A percentile compares a stretch with the other conserved stretches of the same genome.
These are phyloP conservation scores for Diphyllodes magnificus DNA, from an alignment of 2,113 vertebrate genomes.

Conservation along the genomic window DNA sequence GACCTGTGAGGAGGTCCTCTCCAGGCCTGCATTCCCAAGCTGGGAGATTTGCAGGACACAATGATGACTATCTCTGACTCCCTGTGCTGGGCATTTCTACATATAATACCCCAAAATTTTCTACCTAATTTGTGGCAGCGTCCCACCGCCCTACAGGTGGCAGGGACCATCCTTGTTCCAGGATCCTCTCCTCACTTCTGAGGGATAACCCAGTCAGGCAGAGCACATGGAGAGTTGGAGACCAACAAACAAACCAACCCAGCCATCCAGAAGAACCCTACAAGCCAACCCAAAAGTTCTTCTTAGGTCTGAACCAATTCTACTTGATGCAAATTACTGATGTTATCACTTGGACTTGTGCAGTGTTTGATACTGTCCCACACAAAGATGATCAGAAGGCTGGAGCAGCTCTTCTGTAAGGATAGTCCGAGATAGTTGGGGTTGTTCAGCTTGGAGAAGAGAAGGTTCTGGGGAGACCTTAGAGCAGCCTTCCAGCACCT, in stretches of 20 bases:
- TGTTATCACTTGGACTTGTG: not conserved
- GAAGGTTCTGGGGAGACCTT: not conserved
- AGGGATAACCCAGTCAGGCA: not conserved
- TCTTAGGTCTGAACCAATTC: not conserved
- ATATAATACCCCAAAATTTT: not conserved
- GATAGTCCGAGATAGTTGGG: not conserved
- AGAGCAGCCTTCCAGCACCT: not conserved
- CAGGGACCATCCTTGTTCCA: not conserved
- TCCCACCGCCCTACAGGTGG: not conserved
- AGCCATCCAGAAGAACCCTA: not conserved
- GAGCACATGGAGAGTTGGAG: not conserved
- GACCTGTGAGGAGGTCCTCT: not conserved
- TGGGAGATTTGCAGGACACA: not conserved
- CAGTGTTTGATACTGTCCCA: not conserved
- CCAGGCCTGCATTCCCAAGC: not conserved
- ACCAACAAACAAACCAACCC: not conserved
- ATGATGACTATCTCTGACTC: not conserved
- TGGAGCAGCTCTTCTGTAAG: not conserved
- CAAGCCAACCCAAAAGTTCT: not conserved
- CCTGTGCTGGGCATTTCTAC: not conserved
- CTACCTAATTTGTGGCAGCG: not conserved
- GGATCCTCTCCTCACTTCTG: not conserved
- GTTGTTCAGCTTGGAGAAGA: not conserved
- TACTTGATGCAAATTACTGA: not conserved
- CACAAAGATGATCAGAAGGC: rapidly evolving